phyloP scores from a whole-genome alignment of 2,113 vertebrate species.

The Upupa epops region DNA sequence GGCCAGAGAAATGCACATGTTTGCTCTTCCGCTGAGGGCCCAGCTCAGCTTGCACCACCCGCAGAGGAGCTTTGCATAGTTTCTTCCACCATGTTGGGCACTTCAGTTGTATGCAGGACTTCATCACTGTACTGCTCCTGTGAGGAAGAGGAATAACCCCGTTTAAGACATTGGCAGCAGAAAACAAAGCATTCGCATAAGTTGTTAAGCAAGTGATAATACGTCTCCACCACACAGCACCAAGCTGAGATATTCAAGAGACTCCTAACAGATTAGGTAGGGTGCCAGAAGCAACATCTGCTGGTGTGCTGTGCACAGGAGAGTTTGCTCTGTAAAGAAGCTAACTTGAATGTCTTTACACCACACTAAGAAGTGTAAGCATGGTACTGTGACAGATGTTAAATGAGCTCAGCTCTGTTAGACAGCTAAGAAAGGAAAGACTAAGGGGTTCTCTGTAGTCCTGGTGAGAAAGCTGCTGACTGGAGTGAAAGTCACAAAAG shows the following conservation, averaged over 20 bases:
- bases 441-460: neutral
- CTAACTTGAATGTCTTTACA: neutral
- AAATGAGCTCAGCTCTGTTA: conserved; percentile 16
- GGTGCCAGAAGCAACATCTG: neutral
- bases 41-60: neutral
- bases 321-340: neutral
- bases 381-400: neutral
- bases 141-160: neutral
- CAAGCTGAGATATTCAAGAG: neutral
- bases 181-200: neutral
- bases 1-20: fast-evolving
- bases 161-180: neutral
- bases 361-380: neutral
- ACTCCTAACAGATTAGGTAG: neutral
- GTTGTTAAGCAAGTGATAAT: neutral
- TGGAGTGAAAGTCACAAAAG: neutral
- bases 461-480: conserved; percentile 11
- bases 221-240: neutral
- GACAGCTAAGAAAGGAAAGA: neutral
- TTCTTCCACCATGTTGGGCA: neutral
- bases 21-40: too few species aligned
- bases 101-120: neutral
- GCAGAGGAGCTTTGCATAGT: neutral
- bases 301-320: neutral
- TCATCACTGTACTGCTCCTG: neutral